Base-by-base conservation (phyloP, 1,140 invertebrate species). In the Orchestia grillus region DNA sequence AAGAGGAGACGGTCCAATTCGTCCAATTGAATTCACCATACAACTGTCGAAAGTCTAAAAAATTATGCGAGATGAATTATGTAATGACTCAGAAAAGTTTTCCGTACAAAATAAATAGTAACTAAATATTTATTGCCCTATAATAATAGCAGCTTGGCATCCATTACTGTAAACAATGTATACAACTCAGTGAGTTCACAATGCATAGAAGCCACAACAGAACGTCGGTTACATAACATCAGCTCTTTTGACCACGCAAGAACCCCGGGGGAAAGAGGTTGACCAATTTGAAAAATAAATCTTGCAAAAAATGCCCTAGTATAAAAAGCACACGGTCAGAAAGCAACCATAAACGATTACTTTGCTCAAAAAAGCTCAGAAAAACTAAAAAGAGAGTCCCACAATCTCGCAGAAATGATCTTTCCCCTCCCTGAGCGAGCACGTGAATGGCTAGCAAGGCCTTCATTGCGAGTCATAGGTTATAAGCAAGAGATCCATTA, bases 391-490 rank as follows among this genome's bases (percentile, higher is more conserved):
- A 15, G 28, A 77, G 28, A 77, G 11, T 23, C 11, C 62, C 62
- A 15, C 62, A 77, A 28, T 77, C 62, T 77, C 62, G 15, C 11
- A 15, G 28, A 77, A 77, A 77, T 77, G 62, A 77, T 77, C 23
- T 36, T 41, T 90, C 88, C 43, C 6, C 28, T 44, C 88, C 88
- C 43, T 90, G 36, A 42, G 11, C n/a, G 28, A 42, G 15, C 4
- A 36, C 88, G n/a, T 90, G 28, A 42, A 41, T 41, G 88, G 43
- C 88, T 11, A 41, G 43, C 88, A 42, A 90, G 42, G 88, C 88
- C 88, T 42, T 90, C 88, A 90, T 90, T 90, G n/a, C 41, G 88
- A 90, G 88, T 90, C 88, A 90, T 90, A 42, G 36, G 88, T 90
- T 43, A 90, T 23, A 42, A 19, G 28, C 88, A 44, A 90, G 41